Conservation (phyloP, 2,113 vertebrate species). For the Tonatia bakeri region DNA sequence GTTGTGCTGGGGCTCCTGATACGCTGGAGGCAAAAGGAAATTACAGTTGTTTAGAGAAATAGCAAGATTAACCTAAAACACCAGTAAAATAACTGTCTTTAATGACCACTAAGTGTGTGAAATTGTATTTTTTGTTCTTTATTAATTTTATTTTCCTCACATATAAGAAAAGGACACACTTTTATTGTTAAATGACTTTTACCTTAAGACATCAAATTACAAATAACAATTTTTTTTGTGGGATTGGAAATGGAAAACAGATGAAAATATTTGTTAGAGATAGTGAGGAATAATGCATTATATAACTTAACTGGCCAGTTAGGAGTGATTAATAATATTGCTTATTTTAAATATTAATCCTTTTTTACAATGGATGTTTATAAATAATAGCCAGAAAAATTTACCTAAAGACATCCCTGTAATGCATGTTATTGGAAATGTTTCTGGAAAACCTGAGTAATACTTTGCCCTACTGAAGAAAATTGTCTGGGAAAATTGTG, state of each 20-base stretch:
- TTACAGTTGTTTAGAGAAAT: not conserved
- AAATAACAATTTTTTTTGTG: conserved; percentile 8
- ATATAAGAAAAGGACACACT: not conserved
- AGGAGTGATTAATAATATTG: not conserved
- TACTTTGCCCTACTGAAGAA: conserved; percentile 24
- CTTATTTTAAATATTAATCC: conserved; percentile 27
- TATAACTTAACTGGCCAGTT: not conserved
- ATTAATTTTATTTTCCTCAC: not conserved
- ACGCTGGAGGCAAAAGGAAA: not conserved
- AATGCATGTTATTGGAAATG: conserved; percentile 38
- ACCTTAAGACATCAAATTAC: not conserved
- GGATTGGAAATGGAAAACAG: not conserved
- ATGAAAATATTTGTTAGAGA: not conserved
- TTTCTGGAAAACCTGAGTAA: conserved; percentile 24
- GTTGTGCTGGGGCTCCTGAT: not conserved
- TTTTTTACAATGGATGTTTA: conserved; percentile 8
- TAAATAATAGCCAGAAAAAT: not conserved
- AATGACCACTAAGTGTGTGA: not conserved
- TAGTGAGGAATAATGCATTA: not conserved
- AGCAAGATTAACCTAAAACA: conserved; percentile 16
- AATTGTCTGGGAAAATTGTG: conserved; percentile 49
- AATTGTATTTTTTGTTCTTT: not conserved
- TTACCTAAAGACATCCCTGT: conserved; percentile 32
- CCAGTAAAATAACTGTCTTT: not conserved
- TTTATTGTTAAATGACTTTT: conserved; percentile 29